Evolutionary conservation across 2,113 vertebrate species (phyloP), one percentile per base, ranked within the genome.

Genomic region (Amphiprion percula): DNA sequence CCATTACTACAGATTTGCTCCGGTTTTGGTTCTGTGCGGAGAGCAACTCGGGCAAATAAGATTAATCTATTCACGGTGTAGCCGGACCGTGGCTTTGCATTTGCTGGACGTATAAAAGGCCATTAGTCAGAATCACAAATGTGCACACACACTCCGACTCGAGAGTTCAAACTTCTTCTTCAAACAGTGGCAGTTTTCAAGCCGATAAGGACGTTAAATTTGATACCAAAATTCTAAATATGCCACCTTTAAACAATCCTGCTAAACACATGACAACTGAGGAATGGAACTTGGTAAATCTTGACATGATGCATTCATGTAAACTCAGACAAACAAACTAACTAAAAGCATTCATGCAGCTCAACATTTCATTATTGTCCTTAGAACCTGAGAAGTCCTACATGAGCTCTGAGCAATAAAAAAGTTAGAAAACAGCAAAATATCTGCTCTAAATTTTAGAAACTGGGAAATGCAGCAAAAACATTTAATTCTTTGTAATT

Each of bases 51-150:
- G 28, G 44, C 52, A 47, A 80, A 80, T 67, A 53, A 55, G 47
- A 68, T 58, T 33, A 19, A 84, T 83, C 47, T 75, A 62, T 82
- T 61, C 66, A 64, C 46, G 24, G 21, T 60, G 50, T 44, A 56
- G 73, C 58, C 49, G 16, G 71, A 69, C 47, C 56, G 19, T 84
- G 67, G 50, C 41, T 41, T 39, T 53, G 71, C 63, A 77, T 71
- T 19, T 11, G 14, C 21, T 16, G 55, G 33, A 60, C 5, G 37
- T 24, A 70, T 58, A 69, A 77, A 67, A 66, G 41, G 21, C 46
- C 76, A 71, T 69, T 68, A 79, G 65, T 11, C 24, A 60, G 37
- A 1, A 4, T 55, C 46, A 60, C 21, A 52, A 47, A 19, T 44
- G 58, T 10, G 63, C n/a, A 64, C 50, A 61, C 55, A 56, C 19